Evolutionary conservation across 1,140 invertebrate species (phyloP).

Genomic region (Drosophila ambigua): DNA sequence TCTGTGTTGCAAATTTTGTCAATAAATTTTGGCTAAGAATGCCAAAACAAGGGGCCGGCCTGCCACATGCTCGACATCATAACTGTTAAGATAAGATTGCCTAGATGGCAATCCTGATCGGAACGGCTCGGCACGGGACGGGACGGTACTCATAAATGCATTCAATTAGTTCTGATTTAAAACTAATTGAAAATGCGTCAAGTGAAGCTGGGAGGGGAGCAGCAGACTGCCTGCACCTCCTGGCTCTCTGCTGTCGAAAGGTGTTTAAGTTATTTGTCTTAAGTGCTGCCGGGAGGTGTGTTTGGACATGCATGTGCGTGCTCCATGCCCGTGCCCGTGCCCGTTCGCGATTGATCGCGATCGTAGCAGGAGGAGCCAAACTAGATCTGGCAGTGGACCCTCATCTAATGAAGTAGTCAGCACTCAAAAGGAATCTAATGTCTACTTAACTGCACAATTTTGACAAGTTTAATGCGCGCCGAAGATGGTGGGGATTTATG

Average conservation of each 20-base stretch:
- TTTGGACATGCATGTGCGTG: constrained; percentile 1
- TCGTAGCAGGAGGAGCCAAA: neutral
- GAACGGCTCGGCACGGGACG: neutral
- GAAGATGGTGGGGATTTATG: constrained; percentile 47
- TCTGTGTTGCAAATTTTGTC: constrained; percentile 79
- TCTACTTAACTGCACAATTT: constrained; percentile 73
- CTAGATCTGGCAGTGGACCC: neutral
- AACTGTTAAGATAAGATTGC: constrained; percentile 80
- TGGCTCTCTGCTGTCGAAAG: constrained; percentile 58
- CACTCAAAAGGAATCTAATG: constrained; percentile 46
- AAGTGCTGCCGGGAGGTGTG: constrained; percentile 75
- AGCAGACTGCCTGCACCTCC: constrained; percentile 1
- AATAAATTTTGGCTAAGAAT: constrained; percentile 76
- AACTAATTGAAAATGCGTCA: constrained; percentile 80
- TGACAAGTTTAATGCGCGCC: constrained; percentile 70
- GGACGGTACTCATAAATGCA: constrained; percentile 47
- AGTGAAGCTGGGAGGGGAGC: neutral
- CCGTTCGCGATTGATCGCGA: constrained; percentile 31
- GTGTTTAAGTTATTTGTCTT: constrained; percentile 80
- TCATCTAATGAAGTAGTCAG: constrained; percentile 68
- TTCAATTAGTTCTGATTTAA: constrained; percentile 81
- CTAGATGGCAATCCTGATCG: constrained; percentile 44
- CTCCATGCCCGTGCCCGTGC: constrained; percentile 22
- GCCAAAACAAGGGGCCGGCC: constrained; percentile 62
- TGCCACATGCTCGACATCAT: constrained; percentile 50